A percentile compares a stretch with the other conserved stretches of the same genome.
phyloP scores from a whole-genome alignment of 2,888 invertebrate genomes.

The Eristalis arbustorum region DNA sequence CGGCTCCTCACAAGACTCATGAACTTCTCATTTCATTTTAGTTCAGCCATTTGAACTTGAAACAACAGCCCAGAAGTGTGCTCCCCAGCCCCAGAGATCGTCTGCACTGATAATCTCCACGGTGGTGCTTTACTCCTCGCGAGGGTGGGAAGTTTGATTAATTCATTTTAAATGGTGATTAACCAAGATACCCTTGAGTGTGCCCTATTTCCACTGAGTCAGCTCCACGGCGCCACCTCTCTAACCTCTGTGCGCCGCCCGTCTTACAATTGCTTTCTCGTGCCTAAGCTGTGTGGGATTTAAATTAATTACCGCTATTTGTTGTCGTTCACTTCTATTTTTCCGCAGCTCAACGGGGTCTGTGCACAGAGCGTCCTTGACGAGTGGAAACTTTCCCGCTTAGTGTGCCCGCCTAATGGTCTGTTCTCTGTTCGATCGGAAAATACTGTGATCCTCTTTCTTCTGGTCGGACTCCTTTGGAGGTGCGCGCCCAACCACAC shows the following conservation, averaged over 20 bases:
- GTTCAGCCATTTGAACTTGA: slow-evolving; percentile 42
- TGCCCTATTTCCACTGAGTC: not conserved
- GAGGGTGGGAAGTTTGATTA: slow-evolving; percentile 28
- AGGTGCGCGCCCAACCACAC: not conserved
- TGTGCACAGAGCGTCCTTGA: not conserved
- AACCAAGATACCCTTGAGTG: slow-evolving; percentile 10
- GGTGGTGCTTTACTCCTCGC: slow-evolving; percentile 23
- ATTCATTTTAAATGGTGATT: slow-evolving; percentile 34
- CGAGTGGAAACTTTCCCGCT: not conserved
- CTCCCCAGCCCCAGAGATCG: not conserved
- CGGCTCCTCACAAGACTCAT: not conserved
- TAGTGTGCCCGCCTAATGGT: not conserved
- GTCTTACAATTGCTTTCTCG: not conserved
- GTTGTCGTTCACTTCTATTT: slow-evolving; percentile 21
- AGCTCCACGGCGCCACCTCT: not conserved
- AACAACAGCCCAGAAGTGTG: not conserved
- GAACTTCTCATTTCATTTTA: slow-evolving; percentile 8
- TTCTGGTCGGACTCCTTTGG: not conserved
- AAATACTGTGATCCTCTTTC: not conserved
- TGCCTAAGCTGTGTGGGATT: slow-evolving; percentile 8
- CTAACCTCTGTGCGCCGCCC: not conserved
- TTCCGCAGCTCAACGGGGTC: slow-evolving; percentile 16
- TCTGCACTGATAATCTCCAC: not conserved
- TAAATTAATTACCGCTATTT: slow-evolving; percentile 33
- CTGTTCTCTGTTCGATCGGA: slow-evolving; percentile 2